Evolutionary conservation across 2,797 vertebrate species (phyloP), one percentile per base, ranked within the genome.

Genomic region (Neopelma chrysocephalum): DNA sequence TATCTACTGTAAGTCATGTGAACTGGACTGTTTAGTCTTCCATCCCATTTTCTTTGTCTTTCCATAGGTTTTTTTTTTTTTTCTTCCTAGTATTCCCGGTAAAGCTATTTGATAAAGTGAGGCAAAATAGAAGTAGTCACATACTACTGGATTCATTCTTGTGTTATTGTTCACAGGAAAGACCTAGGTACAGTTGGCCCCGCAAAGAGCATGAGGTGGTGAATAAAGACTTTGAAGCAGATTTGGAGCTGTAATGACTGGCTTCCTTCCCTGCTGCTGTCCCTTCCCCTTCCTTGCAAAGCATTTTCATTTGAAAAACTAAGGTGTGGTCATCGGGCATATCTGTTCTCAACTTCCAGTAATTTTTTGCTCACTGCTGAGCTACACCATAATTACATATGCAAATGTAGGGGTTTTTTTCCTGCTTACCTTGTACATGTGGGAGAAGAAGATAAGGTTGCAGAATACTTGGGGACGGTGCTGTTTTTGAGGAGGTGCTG

Each of bases 321-420:
- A 90, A 97, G 96, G 96, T 96, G 95, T 96, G 96, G 96, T 95
- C 93, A 70, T 97, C 0, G 1, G 81, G 90, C 94, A 93, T 96
- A 97, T 96, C 93, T 96, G 56, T 95, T 90, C 64, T 84, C 93
- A 94, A 97, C 95, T 97, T 97, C 96, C 95, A 97, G 94, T 96
- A 97, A 96, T 96, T 97, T 97, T 97, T 93, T 95, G 78, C 81
- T 89, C 48, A 70, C 77, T 92, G 62, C 56, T 73, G 90, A 94
- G 34, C 83, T 89, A 75, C 60, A 70, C 62, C 45, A 16, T 96
- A 95, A 94, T 94, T 96, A 43, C 81, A 84, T 95, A 96, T 97
- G 96, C 96, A 97, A 97, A 97, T 96, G 72, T 66, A 85, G 34
- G 47, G 1, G 38, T 72, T 81, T 70, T 84, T 27, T 2, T 3